These are phyloP conservation scores for Pseudachorutes palmiensis DNA, from an alignment of 1,140 invertebrate species.

Conservation along the genomic window DNA sequence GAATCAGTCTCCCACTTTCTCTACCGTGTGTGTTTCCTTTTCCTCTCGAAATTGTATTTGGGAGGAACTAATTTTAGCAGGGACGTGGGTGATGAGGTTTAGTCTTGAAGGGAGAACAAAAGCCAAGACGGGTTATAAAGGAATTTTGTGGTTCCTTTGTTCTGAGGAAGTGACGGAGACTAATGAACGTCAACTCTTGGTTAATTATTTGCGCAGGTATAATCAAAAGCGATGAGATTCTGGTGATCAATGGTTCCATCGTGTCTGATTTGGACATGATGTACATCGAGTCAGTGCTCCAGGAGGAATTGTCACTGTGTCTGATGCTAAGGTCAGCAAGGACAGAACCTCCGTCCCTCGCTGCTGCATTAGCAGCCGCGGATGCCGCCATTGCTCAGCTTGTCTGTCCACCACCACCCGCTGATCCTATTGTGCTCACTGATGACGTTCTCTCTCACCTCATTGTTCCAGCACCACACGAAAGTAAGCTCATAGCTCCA, in stretches of 20 bases:
- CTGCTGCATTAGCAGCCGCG: conserved; percentile 59
- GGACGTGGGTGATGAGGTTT: no score
- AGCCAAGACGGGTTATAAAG: no score
- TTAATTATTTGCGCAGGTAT: conserved; percentile 62
- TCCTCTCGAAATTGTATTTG: no score
- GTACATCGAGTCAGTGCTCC: conserved; percentile 67
- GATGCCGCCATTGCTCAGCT: conserved; percentile 92
- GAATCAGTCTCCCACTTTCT: no score
- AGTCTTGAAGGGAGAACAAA: no score
- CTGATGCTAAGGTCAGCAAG: conserved; percentile 96
- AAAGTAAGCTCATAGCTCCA: no score
- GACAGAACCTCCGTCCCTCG: conserved; percentile 81
- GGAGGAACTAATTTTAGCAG: no score
- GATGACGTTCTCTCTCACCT: conserved; percentile 92
- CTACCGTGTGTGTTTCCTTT: no score
- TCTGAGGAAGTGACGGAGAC: no score
- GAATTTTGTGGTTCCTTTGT: no score
- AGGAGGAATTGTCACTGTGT: conserved; percentile 89
- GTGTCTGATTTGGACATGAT: conserved; percentile 98
- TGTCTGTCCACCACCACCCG: conserved; percentile 89
- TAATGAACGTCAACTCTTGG: no score
- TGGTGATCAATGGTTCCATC: conserved; percentile 96
- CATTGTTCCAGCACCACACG: conserved; percentile 88
- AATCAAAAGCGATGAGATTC: conserved; percentile 94
- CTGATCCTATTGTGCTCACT: conserved; percentile 74